A percentile compares a stretch with the other conserved stretches of the same genome.
phyloP scores from a whole-genome alignment of 2,888 invertebrate species.

The Zygaena filipendulae region DNA sequence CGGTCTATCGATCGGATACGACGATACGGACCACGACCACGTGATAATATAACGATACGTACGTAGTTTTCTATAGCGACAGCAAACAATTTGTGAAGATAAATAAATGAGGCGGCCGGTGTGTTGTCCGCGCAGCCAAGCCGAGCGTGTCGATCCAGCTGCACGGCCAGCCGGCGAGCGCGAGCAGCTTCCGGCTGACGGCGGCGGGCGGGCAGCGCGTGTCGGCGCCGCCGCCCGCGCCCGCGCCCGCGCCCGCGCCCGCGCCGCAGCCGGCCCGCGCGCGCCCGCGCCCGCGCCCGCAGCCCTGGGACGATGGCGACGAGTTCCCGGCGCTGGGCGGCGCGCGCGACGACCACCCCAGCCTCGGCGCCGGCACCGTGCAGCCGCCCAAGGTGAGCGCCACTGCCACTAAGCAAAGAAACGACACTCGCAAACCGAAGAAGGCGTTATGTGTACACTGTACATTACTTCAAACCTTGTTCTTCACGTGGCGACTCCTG shows the following conservation, averaged over 20 bases:
- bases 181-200: constrained; percentile 55
- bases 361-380: constrained; percentile 37
- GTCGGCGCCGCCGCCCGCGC: constrained; percentile 25
- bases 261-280: constrained; percentile 31
- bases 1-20: too few species aligned
- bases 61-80: too few species aligned
- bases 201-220: constrained; percentile 45
- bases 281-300: constrained; percentile 28
- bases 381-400: constrained; percentile 51
- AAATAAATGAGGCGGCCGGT: too few species aligned
- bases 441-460: too few species aligned
- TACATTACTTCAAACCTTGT: too few species aligned
- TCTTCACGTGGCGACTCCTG: too few species aligned
- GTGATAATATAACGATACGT: too few species aligned
- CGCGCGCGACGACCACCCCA: constrained; percentile 49
- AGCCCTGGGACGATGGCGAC: constrained; percentile 25
- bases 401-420: too few species aligned
- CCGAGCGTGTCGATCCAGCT: constrained; percentile 61
- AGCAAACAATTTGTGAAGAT: too few species aligned
- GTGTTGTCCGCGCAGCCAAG: too few species aligned
- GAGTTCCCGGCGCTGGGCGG: constrained; percentile 33
- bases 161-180: constrained; percentile 55
- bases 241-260: constrained; percentile 32
- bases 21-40: too few species aligned
- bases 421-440: too few species aligned